A percentile compares a stretch with the other conserved stretches of the same genome.
Evolutionary conservation across 2,113 vertebrate species (phyloP).

Genomic region (Phalacrocorax aristotelis): DNA sequence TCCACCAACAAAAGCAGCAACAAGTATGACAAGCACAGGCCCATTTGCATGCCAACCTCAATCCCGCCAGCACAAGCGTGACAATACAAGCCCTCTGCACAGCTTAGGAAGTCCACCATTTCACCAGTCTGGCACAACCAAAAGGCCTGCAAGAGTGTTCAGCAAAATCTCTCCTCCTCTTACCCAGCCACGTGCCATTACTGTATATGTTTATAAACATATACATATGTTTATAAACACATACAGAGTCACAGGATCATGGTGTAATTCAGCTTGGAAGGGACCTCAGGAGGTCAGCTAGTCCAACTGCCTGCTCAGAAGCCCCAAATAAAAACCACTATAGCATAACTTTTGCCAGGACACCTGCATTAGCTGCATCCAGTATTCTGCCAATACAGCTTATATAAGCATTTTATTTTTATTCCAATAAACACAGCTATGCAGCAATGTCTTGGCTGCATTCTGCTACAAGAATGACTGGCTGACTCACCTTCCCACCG

Average conservation of each 20-base stretch:
- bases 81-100: not conserved
- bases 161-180: not conserved
- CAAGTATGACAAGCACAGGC: not conserved
- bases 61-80: accelerated
- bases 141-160: not conserved
- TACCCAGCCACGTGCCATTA: not conserved
- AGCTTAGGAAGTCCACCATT: not conserved
- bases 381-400: not conserved
- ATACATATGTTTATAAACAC: not conserved
- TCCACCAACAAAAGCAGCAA: not conserved
- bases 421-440: not conserved
- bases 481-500: not conserved
- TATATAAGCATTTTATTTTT: not conserved
- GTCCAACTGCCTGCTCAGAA: not conserved
- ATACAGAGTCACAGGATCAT: not conserved
- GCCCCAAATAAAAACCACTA: not conserved
- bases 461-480: not conserved
- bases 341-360: not conserved
- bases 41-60: not conserved
- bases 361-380: not conserved
- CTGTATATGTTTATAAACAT: not conserved
- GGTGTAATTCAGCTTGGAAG: not conserved
- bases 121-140: not conserved
- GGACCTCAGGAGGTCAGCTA: not conserved
- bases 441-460: not conserved